phyloP scores from a whole-genome alignment of 2,797 vertebrate species.

The Acestrorhynchus altus region DNA sequence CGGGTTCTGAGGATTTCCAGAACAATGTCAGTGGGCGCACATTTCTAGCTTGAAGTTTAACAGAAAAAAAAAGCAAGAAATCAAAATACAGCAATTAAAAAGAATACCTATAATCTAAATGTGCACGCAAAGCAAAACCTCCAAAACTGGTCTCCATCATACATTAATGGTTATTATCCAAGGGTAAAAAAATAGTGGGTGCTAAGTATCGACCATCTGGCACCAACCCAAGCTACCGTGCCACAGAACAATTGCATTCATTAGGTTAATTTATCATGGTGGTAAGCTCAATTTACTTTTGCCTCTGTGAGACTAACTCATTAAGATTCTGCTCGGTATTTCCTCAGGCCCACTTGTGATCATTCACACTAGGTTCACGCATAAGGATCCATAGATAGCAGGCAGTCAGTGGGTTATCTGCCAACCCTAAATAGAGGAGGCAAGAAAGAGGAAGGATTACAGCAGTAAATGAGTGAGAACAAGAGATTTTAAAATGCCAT shows the following conservation, averaged over 20 bases:
- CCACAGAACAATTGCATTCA: conserved; percentile 82
- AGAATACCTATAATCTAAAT: conserved; percentile 34
- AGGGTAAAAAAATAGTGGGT: conserved; percentile 62
- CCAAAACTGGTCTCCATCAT: conserved; percentile 42
- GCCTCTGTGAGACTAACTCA: conserved; percentile 75
- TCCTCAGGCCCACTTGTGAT: conserved; percentile 77
- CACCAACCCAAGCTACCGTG: conserved; percentile 77
- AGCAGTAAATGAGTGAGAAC: conserved; percentile 72
- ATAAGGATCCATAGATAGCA: conserved; percentile 53
- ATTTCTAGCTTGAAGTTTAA: conserved; percentile 14
- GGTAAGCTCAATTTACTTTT: conserved; percentile 85
- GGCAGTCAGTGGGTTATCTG: conserved; percentile 47
- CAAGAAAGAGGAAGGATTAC: conserved; percentile 70
- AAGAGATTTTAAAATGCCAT: conserved; percentile 73
- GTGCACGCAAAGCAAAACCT: conserved; percentile 25
- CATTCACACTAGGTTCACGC: conserved; percentile 72
- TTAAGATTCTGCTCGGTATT: conserved; percentile 79
- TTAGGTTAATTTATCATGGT: conserved; percentile 84
- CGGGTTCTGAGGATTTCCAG: conserved; percentile 10
- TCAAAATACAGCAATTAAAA: conserved; percentile 35
- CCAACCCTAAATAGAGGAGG: conserved; percentile 55
- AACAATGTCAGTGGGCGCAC: not conserved
- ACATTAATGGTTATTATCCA: conserved; percentile 57
- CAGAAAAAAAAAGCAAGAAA: conserved; percentile 19
- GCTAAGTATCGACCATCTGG: conserved; percentile 81